phyloP scores from a whole-genome alignment of 2,113 vertebrate species.

The Numenius arquata region DNA sequence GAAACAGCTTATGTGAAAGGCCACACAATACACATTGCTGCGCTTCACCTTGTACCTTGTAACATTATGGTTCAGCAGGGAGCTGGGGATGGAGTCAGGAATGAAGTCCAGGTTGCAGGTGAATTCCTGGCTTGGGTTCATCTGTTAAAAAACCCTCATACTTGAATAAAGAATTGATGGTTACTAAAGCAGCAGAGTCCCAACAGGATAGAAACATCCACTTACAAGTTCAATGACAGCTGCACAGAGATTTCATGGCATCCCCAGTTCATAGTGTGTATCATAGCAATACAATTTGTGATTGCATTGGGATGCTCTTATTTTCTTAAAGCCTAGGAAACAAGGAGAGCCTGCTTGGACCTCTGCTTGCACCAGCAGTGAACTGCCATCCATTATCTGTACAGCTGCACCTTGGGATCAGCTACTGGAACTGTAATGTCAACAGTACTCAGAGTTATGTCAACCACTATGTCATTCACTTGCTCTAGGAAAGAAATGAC shows the following conservation, averaged over 20 bases:
- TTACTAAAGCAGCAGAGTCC: slow-evolving; percentile 3
- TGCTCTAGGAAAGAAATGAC: neutral
- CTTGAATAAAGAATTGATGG: neutral
- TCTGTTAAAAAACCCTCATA: neutral
- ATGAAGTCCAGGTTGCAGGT: neutral
- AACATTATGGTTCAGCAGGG: neutral
- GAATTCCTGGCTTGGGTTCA: neutral
- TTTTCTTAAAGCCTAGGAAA: neutral
- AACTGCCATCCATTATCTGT: neutral
- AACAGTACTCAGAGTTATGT: neutral
- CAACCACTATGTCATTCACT: neutral
- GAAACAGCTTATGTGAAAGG: neutral
- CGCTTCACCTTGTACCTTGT: neutral
- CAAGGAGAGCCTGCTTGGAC: neutral
- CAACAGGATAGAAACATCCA: neutral
- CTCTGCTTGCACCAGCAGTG: neutral
- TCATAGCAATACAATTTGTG: neutral
- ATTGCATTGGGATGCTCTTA: neutral
- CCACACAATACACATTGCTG: neutral
- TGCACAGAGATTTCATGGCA: neutral
- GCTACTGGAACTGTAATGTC: neutral
- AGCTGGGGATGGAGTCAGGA: neutral
- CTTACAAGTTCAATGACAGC: neutral
- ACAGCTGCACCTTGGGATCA: neutral
- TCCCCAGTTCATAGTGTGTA: neutral